Evolutionary conservation across 2,888 invertebrate species (phyloP).

Genomic region (Yponomeuta plumbellus): DNA sequence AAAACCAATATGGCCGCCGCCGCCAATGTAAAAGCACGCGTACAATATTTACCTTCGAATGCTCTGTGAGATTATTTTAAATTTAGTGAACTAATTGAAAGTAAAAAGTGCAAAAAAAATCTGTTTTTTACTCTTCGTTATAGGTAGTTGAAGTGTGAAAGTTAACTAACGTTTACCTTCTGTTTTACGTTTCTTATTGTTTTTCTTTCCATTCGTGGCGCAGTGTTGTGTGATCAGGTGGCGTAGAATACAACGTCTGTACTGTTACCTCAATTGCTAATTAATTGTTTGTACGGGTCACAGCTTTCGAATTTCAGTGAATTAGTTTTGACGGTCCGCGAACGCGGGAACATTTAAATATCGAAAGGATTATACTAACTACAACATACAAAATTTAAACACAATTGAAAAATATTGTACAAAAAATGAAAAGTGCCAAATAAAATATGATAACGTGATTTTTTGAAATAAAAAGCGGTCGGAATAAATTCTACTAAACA

Average conservation of each 20-base stretch:
- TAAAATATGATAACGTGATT: no score
- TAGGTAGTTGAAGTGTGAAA: not conserved
- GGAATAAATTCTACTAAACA: no score
- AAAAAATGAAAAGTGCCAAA: no score
- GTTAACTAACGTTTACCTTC: not conserved
- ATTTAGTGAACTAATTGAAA: not conserved
- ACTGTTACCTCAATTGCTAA: not conserved
- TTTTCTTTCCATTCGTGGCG: not conserved
- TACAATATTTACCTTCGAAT: constrained; percentile 36
- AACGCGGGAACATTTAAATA: no score
- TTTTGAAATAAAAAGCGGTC: no score
- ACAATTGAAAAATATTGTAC: no score
- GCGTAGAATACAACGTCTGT: not conserved
- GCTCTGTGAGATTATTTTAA: not conserved
- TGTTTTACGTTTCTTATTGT: not conserved
- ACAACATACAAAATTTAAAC: no score
- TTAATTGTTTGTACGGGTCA: not conserved
- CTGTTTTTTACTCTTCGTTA: not conserved
- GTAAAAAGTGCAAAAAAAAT: not conserved
- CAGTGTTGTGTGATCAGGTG: not conserved
- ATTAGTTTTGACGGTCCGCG: not conserved
- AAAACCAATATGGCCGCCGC: constrained; percentile 69
- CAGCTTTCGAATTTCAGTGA: not conserved
- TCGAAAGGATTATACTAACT: no score
- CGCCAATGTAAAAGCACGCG: constrained; percentile 68